Percentiles rank a stretch among this genome's conserved stretches.
These are phyloP conservation scores for Lumbricus terrestris DNA, from an alignment of 2,888 invertebrate species.

Conservation along the genomic window DNA sequence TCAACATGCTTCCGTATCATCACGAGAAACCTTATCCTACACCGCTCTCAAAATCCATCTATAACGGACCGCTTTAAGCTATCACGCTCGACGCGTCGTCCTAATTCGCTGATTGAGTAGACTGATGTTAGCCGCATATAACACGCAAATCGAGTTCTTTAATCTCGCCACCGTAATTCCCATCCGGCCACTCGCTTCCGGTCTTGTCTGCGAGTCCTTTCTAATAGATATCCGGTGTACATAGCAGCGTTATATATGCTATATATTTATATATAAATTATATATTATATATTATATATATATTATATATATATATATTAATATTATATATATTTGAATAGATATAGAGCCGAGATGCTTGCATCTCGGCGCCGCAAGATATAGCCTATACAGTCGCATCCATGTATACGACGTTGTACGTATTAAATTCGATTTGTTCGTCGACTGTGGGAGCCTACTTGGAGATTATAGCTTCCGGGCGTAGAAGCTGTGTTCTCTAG, in stretches of 20 bases:
- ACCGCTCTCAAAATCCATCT: neutral
- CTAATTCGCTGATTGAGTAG: constrained; percentile 3
- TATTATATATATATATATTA: too few relatives aligned
- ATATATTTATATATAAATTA: too few relatives aligned
- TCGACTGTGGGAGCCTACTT: neutral
- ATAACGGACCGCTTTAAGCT: neutral
- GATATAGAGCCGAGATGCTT: neutral
- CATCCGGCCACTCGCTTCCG: neutral
- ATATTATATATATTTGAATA: neutral
- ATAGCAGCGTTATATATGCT: neutral
- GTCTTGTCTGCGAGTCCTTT: neutral
- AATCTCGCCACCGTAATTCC: neutral
- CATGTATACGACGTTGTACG: too few relatives aligned
- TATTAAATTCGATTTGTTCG: neutral
- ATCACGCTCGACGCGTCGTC: neutral
- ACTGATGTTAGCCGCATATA: neutral
- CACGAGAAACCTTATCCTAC: neutral
- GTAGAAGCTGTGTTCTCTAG: neutral
- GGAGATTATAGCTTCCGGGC: neutral
- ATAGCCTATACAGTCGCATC: neutral
- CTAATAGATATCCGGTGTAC: neutral
- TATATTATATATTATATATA: too few relatives aligned
- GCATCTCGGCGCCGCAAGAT: neutral
- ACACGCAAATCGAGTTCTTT: neutral
- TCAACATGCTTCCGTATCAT: neutral